Conservation (phyloP, 2,113 vertebrate species). For the Psilopsiagon aymara region DNA sequence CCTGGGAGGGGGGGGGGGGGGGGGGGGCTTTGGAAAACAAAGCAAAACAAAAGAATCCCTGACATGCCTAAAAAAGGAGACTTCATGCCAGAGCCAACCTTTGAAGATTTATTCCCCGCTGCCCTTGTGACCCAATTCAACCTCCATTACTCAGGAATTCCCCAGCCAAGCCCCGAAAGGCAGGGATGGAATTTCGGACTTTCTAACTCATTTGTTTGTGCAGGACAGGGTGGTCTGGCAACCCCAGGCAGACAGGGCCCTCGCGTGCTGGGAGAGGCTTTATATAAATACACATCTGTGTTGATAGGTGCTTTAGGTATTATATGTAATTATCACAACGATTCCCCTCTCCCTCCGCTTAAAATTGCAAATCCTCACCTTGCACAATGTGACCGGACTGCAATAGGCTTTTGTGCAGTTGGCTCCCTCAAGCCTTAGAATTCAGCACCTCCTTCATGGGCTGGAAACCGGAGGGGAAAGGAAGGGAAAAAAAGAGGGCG, state of each 20-base stretch:
- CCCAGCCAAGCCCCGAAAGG: conserved; percentile 75
- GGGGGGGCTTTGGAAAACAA: conserved; percentile 52
- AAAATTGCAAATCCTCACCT: conserved; percentile 72
- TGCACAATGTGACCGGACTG: conserved; percentile 28
- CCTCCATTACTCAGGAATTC: conserved; percentile 89
- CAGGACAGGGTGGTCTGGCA: conserved; percentile 83
- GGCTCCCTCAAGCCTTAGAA: conserved; percentile 24
- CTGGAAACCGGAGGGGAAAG: neutral
- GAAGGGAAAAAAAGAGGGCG: neutral
- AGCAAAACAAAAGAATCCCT: conserved; percentile 71
- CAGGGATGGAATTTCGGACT: conserved; percentile 79
- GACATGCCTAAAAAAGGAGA: conserved; percentile 68
- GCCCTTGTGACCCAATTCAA: conserved; percentile 78
- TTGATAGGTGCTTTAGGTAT: conserved; percentile 43
- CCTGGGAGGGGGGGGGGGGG: too few relatives aligned
- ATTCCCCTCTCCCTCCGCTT: conserved; percentile 44
- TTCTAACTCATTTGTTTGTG: conserved; percentile 86
- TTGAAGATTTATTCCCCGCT: conserved; percentile 70
- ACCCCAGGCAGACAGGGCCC: conserved; percentile 69
- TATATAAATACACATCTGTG: conserved; percentile 40
- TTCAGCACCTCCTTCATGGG: conserved; percentile 37
- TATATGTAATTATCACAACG: neutral
- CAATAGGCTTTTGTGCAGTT: conserved; percentile 51
- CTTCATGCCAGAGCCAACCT: conserved; percentile 72
- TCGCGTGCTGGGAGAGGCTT: conserved; percentile 62